phyloP scores from a whole-genome alignment of 2,113 vertebrate genomes.

The Dipodomys stephensi region DNA sequence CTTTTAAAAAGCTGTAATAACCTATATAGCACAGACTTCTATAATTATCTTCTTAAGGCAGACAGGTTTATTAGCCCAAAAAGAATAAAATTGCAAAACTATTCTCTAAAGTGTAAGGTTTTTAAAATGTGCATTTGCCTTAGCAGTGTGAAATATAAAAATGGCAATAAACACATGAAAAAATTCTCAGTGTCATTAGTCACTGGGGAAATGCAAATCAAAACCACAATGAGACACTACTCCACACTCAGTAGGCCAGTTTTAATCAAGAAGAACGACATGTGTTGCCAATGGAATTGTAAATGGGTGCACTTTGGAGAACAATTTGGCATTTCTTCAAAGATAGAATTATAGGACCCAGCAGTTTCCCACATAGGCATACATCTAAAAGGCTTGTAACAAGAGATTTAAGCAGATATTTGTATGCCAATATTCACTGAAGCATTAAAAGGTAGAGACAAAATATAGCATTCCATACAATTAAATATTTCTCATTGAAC shows the following conservation, averaged over 20 bases:
- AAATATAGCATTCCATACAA: neutral
- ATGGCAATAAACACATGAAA: conserved; percentile 1
- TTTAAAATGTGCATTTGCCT: neutral
- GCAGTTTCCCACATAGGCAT: neutral
- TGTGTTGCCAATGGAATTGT: neutral
- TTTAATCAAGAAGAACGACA: neutral
- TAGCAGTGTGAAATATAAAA: neutral
- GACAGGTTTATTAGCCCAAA: neutral
- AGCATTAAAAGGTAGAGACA: neutral
- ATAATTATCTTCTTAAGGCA: neutral
- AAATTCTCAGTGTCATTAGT: neutral
- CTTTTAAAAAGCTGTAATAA: neutral
- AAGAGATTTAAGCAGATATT: neutral
- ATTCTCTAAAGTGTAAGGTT: neutral
- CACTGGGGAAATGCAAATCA: conserved; percentile 32
- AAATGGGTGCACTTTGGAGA: neutral
- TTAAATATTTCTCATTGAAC: neutral
- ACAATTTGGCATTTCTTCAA: neutral
- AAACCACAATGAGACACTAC: neutral
- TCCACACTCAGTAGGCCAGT: neutral
- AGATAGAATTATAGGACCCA: neutral
- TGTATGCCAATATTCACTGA: neutral
- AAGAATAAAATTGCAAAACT: neutral
- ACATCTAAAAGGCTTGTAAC: neutral
- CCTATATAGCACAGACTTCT: neutral